Base-by-base conservation (phyloP, 2,888 invertebrate species). In the Cheilosia variabilis region DNA sequence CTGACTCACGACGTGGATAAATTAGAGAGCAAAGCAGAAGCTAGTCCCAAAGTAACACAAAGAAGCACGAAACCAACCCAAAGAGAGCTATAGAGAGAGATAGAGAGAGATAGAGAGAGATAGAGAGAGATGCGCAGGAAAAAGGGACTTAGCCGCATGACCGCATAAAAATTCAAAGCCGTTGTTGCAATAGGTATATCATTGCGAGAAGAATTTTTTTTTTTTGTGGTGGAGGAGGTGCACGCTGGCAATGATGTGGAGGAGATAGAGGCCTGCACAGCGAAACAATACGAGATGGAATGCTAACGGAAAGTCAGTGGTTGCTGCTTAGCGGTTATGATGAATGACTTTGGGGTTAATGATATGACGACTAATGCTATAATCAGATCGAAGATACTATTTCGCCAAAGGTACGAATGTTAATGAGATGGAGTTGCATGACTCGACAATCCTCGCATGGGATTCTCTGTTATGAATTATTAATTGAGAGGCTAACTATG, bases 271-370 rank as follows among this genome's bases (percentile, higher is more conserved):
- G 22, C 31, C n/a, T 10, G n/a, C 7, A 9, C 37, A 60, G 57
- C 55, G 65, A 69, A 34, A 72, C 62, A 65, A 71, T 80, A 86
- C 71, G 62, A 77, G 34, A 57, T 68, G 86, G 86, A 86, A 86
- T 86, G 71, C 76, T 86, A 86, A 86, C 86, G 86, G 86, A 66
- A 86, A 77, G 22, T 77, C 76, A 86, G 80, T 86, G 86, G 86
- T 86, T 86, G 75, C 71, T 80, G 71, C 71, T 86, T 80, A 86
- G 80, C 80, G 84, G 84, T 86, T 86, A 86, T 86, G 80, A 86
- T 66, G 80, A 80, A 86, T 80, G 86, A 65, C 86, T 72, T 86
- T 77, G 80, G 58, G 86, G 86, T 86, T 86, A 86, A 86, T 86
- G 86, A 72, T 86, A 81, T 81, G 86, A 81, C 80, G 72, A 86